Evolutionary conservation across 2,888 invertebrate genomes (phyloP), one percentile per base, ranked within the genome.

Genomic region (Pantelozetes paolii): DNA sequence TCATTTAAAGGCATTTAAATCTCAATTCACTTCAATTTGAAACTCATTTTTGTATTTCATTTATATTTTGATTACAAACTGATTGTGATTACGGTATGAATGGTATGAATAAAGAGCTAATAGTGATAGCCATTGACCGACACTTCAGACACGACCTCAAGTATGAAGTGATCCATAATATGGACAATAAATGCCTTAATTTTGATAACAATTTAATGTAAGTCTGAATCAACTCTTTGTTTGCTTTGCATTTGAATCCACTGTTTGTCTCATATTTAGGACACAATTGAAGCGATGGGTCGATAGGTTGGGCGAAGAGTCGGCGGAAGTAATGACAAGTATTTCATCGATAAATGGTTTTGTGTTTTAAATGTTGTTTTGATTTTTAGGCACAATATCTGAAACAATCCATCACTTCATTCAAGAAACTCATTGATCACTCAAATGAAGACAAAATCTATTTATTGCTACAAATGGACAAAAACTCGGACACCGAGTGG

Each of bases 321-420:
- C 75, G 45, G 74, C 75, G 11, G 48, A 67, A 36, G 72, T 72
- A 62, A 1, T 67, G 67, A 40, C 5, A n/a, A 23, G 23, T 6
- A n/a, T 5, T 64, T 2, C n/a, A 9, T 23, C 20, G 36, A 67
- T 11, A 70, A 71, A 6, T 50, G 6, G n/a, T 67, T 64, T 18
- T 26, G 11, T 54, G 9, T 32, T 36, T 11, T 36, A n/a, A 8
- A 13, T n/a, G 6, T 23, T 40, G 32, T 67, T 8, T 20, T 20
- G 23, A 8, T n/a, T 30, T 72, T 72, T 23, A 73, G 50, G 75
- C 73, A 26, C 75, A 75, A 67, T 42, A 54, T 26, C 28, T 75
- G 30, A 74, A 74, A n/a, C 62, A 54, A 36, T 74, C 75, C 15
- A 75, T 75, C 6, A 75, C 75, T 50, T 59, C 70, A 2, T 50